phyloP scores from a whole-genome alignment of 2,797 vertebrate species.

The Diceros bicornis region DNA sequence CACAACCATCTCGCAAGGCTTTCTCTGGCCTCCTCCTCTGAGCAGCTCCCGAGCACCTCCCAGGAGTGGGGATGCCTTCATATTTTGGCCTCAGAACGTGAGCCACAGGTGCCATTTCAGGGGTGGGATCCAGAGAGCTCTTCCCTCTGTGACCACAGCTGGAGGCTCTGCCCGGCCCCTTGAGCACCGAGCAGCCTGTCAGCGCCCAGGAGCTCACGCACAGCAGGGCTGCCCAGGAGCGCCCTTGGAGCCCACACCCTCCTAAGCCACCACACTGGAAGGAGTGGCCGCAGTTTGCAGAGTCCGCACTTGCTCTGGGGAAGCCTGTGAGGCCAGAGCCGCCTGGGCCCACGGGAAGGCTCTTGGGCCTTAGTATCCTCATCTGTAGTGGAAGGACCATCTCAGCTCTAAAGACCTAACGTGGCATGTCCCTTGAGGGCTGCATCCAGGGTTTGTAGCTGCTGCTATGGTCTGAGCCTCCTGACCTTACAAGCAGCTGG shows the following conservation, averaged over 20 bases:
- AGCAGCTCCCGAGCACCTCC: neutral
- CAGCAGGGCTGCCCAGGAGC: neutral
- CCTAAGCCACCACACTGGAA: neutral
- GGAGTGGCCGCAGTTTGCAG: neutral
- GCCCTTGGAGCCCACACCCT: neutral
- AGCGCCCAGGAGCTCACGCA: neutral
- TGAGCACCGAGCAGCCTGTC: neutral
- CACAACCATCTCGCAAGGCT: neutral
- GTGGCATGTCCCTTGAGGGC: neutral
- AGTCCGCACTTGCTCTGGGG: neutral
- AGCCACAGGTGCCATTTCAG: neutral
- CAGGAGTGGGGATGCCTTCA: neutral
- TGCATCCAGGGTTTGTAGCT: neutral
- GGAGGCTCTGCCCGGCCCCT: neutral
- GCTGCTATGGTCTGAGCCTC: neutral
- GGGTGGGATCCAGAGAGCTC: neutral
- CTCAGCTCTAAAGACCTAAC: neutral
- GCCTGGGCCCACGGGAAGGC: neutral
- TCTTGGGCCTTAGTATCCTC: constrained; percentile 9
- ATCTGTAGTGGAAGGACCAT: neutral
- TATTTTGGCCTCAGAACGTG: neutral
- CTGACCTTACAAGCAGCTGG: neutral
- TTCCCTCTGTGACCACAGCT: neutral
- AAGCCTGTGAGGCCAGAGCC: neutral
- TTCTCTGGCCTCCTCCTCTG: neutral